Evolutionary conservation across 2,888 invertebrate species (phyloP).

Genomic region (Synanthedon formicaeformis): DNA sequence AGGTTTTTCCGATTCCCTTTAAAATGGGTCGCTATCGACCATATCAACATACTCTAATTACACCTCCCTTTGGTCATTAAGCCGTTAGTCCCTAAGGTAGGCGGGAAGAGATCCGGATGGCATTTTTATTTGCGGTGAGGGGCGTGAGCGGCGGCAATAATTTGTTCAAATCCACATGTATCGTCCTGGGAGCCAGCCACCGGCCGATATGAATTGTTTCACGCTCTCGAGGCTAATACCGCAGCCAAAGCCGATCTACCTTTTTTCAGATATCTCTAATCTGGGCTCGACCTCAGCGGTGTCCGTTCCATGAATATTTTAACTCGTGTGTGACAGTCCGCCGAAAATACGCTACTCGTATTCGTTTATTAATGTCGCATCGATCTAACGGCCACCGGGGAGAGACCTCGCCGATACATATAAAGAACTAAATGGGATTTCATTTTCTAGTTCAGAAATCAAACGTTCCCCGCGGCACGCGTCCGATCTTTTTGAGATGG

Average conservation of each 20-base stretch:
- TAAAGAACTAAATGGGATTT: slow-evolving; percentile 51
- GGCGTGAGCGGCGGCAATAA: slow-evolving; percentile 11
- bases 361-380: slow-evolving; percentile 59
- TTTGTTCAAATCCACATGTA: slow-evolving; percentile 15
- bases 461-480: slow-evolving; percentile 42
- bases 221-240: slow-evolving; percentile 20
- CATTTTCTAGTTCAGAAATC: slow-evolving; percentile 65
- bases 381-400: slow-evolving; percentile 38
- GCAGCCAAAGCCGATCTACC: slow-evolving; percentile 26
- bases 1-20: slow-evolving; percentile 14
- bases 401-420: slow-evolving; percentile 24
- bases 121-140: slow-evolving; percentile 33
- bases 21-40: slow-evolving; percentile 12
- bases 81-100: slow-evolving; percentile 9
- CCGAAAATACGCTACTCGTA: slow-evolving; percentile 41
- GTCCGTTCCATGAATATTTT: slow-evolving; percentile 59
- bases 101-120: slow-evolving; percentile 30
- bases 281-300: slow-evolving; percentile 33
- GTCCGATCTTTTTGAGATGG: slow-evolving; percentile 30
- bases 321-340: slow-evolving; percentile 42
- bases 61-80: slow-evolving; percentile 32
- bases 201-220: slow-evolving; percentile 34
- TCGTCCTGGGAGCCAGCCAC: neutral
- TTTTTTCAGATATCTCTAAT: slow-evolving; percentile 51
- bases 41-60: slow-evolving; percentile 23